Evolutionary conservation across 2,113 vertebrate species (phyloP), one percentile per base, ranked within the genome.

Genomic region (Scolopax mira): DNA sequence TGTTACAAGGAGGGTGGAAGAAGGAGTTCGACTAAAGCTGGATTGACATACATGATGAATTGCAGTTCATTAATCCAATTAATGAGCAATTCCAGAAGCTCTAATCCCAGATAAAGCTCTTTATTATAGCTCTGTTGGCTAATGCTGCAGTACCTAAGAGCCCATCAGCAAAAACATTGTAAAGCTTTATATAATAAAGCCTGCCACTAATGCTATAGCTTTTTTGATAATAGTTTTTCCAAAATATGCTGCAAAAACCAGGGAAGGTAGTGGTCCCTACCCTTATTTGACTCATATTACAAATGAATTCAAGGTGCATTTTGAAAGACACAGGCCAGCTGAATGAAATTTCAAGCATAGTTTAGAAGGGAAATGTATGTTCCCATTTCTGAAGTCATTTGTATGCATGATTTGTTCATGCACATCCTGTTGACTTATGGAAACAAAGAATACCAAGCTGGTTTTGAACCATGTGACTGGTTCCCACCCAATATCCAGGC

Each of bases 41-140:
- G 97, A 82, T 93, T 96, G 90, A 81, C 57, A 61, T 90, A 73
- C 77, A 85, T 95, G 94, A 97, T 96, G 87, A 95, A 96, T 97
- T 96, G 96, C 80, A 88, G 75, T 95, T 98, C 97, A 97, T 97
- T 98, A 98, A 98, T 96, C 91, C 97, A 98, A 98, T 98, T 97
- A 98, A 98, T 97, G 89, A 97, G 97, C 97, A 97, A 97, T 97
- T 98, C 95, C 95, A 95, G 85, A 96, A 95, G 90, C 88, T 96
- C 42, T 78, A 94, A 96, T 96, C 93, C 82, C 95, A 97, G 92
- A 92, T 93, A 98, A 97, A 96, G 89, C 94, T 86, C 90, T 97
- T 97, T 96, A 96, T 96, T 97, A 94, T 52, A 91, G 52, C 49
- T 94, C 42, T 93, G 83, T 87, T 95, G 94, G 89, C 80, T 77